Conservation (phyloP, 2,113 vertebrate genomes). For the Pan troglodytes region DNA sequence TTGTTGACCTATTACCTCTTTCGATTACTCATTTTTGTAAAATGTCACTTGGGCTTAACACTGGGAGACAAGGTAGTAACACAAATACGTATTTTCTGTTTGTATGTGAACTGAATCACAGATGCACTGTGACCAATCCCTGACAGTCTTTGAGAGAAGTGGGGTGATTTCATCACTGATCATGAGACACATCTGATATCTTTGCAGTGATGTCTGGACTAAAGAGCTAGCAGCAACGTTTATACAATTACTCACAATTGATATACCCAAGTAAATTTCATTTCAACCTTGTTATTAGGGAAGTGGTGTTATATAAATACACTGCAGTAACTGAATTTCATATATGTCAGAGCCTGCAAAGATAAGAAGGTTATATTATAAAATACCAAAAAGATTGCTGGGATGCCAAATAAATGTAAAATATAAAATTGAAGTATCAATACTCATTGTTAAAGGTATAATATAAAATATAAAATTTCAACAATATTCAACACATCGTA, state of each 20-base stretch:
- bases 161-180: not conserved
- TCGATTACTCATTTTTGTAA: not conserved
- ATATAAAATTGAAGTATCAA: not conserved
- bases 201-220: not conserved
- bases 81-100: not conserved
- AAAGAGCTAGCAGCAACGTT: not conserved
- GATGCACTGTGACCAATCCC: not conserved
- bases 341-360: not conserved
- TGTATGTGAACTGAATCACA: not conserved
- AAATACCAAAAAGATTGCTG: not conserved
- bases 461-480: not conserved
- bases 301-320: not conserved
- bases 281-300: not conserved
- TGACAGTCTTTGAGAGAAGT: not conserved
- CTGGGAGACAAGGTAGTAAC: not conserved
- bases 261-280: not conserved
- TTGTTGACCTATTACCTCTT: not conserved
- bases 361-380: not conserved
- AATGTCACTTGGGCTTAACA: not conserved
- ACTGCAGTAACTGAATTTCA: not conserved
- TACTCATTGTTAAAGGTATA: not conserved
- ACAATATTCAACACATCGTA: not conserved
- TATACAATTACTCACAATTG: not conserved
- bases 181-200: not conserved
- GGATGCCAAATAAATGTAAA: not conserved